These are phyloP conservation scores for Psilanteris sp. DNA, from an alignment of 1,140 invertebrate genomes.

Conservation along the genomic window DNA sequence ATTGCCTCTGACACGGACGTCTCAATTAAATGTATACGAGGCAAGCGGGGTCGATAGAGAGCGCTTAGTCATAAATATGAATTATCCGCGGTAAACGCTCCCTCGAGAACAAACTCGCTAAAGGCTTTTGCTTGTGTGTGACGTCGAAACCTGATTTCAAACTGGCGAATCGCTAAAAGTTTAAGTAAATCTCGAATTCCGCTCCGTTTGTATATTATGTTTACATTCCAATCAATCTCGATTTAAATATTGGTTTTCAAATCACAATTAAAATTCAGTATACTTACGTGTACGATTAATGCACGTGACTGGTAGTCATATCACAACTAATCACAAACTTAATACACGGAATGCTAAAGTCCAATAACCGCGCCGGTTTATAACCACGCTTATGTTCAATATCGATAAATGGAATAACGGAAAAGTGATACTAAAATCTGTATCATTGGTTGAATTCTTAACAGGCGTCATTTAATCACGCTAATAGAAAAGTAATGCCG, in stretches of 20 bases:
- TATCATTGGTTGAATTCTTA: slow-evolving; percentile 36
- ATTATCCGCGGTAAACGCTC: slow-evolving; percentile 79
- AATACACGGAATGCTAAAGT: slow-evolving; percentile 7
- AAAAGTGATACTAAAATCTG: slow-evolving; percentile 34
- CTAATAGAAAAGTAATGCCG: slow-evolving; percentile 69
- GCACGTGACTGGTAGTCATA: no score
- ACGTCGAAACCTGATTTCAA: slow-evolving; percentile 30
- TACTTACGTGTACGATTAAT: no score
- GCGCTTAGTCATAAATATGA: slow-evolving; percentile 79
- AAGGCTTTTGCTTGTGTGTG: slow-evolving; percentile 41
- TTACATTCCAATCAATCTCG: no score
- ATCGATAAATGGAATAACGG: slow-evolving; percentile 33
- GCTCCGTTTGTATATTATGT: no score
- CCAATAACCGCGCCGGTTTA: slow-evolving; percentile 22
- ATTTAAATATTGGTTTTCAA: no score
- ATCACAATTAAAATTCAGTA: no score
- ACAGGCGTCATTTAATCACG: slow-evolving; percentile 63
- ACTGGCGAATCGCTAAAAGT: slow-evolving; percentile 6
- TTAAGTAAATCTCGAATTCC: no score
- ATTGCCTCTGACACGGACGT: slow-evolving; percentile 79
- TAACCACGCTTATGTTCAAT: slow-evolving; percentile 18
- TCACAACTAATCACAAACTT: no score
- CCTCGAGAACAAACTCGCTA: slow-evolving; percentile 66
- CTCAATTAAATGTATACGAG: slow-evolving; percentile 80
- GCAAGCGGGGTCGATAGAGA: slow-evolving; percentile 78